Base-by-base conservation (phyloP, 2,797 vertebrate genomes). In the Lithobates pipiens region DNA sequence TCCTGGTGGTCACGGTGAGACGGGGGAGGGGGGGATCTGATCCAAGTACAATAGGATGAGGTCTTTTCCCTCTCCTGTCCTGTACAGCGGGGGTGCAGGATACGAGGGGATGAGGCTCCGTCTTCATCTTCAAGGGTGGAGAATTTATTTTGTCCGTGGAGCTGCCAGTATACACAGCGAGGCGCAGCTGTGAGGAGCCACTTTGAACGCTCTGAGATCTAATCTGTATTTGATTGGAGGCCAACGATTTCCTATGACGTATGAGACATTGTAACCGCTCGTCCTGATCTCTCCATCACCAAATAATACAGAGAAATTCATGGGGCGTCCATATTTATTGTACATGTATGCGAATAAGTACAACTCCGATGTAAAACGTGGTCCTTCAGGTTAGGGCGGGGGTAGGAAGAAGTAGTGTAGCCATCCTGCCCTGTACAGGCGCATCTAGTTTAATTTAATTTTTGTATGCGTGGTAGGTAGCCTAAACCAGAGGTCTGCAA, bases 91-190 rank as follows among this genome's bases (percentile, higher is more conserved):
- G 81, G 73, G 76, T 68, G 65, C 69, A 68, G 76, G 76, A 78
- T 79, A 79, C 68, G 21, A 23, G 76, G 68, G 67, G 50, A 3
- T 16, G 44, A 15, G 44, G 44, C 80, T 75, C 27, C 84, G 32
- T 46, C 84, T 77, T 74, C 36, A 85, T 85, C 77, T 87, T 75
- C 76, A 68, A 75, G 76, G 85, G 76, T 74, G 85, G 81, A 61
- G 70, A 77, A n/a, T 69, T 83, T 61, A n/a, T 76, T 81, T 77
- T 81, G 68, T 82, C 76, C 34, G 57, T 23, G 54, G 29, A 46
- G 29, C 54, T 86, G 85, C 85, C 85, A 86, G 85, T 54, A 83
- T 83, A 86, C 80, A 86, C 85, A 86, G 18, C 65, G 75, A 72
- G 44, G 39, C 68, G 54, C 80, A 86, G 75, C 80, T 86, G 85